Evolutionary conservation across 2,888 invertebrate genomes (phyloP), one percentile per base, ranked within the genome.

Genomic region (Seira sanloemensis): DNA sequence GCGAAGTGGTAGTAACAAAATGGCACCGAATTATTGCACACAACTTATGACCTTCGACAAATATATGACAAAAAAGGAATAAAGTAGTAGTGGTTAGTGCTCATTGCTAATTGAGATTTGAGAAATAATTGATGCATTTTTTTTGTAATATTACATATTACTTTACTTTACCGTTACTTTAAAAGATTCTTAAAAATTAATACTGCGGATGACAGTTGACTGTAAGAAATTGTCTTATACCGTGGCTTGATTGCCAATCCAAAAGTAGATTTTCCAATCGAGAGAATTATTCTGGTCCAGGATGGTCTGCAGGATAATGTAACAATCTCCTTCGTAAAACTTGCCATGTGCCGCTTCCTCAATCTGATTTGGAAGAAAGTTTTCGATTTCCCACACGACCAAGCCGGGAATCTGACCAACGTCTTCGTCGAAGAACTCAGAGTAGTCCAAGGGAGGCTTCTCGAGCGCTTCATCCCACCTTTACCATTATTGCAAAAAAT

Each of bases 241-340:
- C 12, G 98, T 95, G 1, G 98, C 96, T 90, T 97, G 95, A 85
- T 95, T 96, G 37, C 99, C 99, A 90, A 99, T 99, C 99, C 99
- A 99, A 92, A 98, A 99, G 92, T 95, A 99, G 90, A 99, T 99
- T 90, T 97, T 95, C 97, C 99, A 99, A 78, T 94, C 93, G 4
- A 98, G 92, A 79, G 96, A 95, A 74, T 89, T 89, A 90, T 95
- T 94, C 74, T 97, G 96, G 90, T 97, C 97, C 54, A 95, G 91
- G 54, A 93, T 93, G 0, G 98, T 98, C 92, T 97, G 97, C 80
- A 99, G 92, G 67, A 99, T 94, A 89, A 99, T 98, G 91, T 99
- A 99, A 91, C 99, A 99, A 91, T 99, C 99, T 2, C 97, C 99
- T 92, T 99, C 98, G 91, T 98, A 99, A 92, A 99, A 99, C 91